Base-by-base conservation (phyloP, 2,888 invertebrate genomes). In the Drosophila seclusa region DNA sequence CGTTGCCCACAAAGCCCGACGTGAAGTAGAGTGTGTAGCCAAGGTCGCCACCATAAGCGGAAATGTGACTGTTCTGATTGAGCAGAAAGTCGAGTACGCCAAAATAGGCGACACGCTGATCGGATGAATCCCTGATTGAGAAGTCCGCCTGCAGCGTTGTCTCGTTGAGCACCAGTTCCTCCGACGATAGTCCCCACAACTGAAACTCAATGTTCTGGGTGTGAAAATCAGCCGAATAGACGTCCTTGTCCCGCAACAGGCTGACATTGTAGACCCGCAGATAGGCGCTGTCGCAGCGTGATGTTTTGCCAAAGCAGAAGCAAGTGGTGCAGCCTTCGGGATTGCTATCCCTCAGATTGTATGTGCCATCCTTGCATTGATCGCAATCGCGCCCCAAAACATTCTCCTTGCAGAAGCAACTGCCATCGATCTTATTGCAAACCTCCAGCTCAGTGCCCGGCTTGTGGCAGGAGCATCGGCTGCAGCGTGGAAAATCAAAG, bases 231-330 rank as follows among this genome's bases (percentile, higher is more conserved):
- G 90, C 90, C 1, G 90, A 90, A 45, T 88, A 92, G 13, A 93
- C 75, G 0, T 91, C 87, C 2, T 90, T 82, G 13, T 92, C 87
- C 31, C 81, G 89, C 60, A 93, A 63, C 38, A 93, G 84, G 53
- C 93, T 93, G 0, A 93, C 91, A 73, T 93, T 93, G 71, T 91
- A 93, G 10, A 92, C 84, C 7, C 91, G 80, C 34, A 97, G 94
- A 75, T 95, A 95, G 0, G 98, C 97, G 73, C 97, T 98, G 54
- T 94, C 93, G 91, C 99, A 99, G 10, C 96, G 94, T 0, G 96
- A 96, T 0, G 98, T 97, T 92, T 97, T 97, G 1, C 98, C 98
- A 92, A 99, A 99, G 92, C 99, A 99, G 95, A 98, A 99, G 91
- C 99, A 99, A 82, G 97, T 96, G 2, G 98, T 98, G 91, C 99